phyloP scores from a whole-genome alignment of 1,140 invertebrate genomes.

The Laodelphax striatellus region DNA sequence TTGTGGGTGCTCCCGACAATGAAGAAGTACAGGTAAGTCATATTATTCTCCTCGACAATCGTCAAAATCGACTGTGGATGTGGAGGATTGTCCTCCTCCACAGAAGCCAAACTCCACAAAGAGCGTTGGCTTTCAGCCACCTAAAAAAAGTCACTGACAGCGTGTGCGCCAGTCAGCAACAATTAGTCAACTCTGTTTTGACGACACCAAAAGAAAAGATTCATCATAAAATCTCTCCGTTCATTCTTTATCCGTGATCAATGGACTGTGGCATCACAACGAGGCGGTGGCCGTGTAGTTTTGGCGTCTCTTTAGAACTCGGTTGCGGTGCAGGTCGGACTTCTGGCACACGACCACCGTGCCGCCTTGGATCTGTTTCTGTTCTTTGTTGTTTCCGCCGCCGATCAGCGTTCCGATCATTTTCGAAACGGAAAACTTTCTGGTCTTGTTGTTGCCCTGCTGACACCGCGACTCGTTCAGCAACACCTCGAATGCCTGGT shows the following conservation, averaged over 20 bases:
- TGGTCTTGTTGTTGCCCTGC: constrained; percentile 35
- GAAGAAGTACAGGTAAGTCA: too few relatives aligned
- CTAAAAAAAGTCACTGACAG: too few relatives aligned
- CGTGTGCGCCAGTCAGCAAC: too few relatives aligned
- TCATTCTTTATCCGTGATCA: background rate
- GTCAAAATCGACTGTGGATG: too few relatives aligned
- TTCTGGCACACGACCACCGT: constrained; percentile 44
- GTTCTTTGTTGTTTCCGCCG: constrained; percentile 32
- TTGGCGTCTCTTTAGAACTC: constrained; percentile 40
- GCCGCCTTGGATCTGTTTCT: constrained; percentile 33
- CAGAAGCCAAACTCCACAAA: too few relatives aligned
- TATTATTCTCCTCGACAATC: too few relatives aligned
- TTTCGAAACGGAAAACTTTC: constrained; percentile 65
- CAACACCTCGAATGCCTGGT: constrained; percentile 52
- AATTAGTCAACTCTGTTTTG: too few relatives aligned
- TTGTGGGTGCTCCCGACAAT: too few relatives aligned
- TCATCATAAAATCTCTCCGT: background rate
- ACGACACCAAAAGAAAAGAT: background rate
- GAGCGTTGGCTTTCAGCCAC: too few relatives aligned
- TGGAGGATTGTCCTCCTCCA: too few relatives aligned
- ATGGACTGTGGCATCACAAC: constrained; percentile 32
- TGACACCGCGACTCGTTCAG: constrained; percentile 46
- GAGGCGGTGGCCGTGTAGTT: constrained; percentile 42
- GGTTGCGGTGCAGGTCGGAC: constrained; percentile 40
- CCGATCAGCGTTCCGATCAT: constrained; percentile 62